These are phyloP conservation scores for Tragopan temminckii DNA, from an alignment of 2,797 vertebrate genomes.

Conservation along the genomic window DNA sequence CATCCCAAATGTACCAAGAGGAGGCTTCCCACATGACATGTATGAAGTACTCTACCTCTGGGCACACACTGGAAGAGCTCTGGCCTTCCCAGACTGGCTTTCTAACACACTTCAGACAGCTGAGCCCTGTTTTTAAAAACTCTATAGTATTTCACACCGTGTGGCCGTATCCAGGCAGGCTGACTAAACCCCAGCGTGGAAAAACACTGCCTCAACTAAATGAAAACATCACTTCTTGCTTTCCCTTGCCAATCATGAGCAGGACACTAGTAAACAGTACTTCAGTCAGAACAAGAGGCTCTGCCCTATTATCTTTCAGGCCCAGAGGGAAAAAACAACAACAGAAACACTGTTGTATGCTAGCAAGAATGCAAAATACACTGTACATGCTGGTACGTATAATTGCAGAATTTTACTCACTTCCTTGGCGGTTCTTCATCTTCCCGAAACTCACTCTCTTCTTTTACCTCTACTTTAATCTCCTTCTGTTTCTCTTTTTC, in stretches of 20 bases:
- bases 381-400: background rate
- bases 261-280: background rate
- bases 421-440: conserved; percentile 93
- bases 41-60: background rate
- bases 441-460: conserved; percentile 89
- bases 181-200: background rate
- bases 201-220: background rate
- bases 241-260: background rate
- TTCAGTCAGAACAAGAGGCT: background rate
- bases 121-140: background rate
- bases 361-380: background rate
- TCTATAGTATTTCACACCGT: background rate
- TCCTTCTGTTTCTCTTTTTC: conserved; percentile 90
- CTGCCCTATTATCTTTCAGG: background rate
- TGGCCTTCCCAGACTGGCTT: background rate
- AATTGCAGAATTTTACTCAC: conserved; percentile 81
- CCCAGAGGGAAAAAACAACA: background rate
- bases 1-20: background rate
- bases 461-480: conserved; percentile 89
- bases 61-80: background rate
- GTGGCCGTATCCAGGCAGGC: background rate
- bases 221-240: background rate
- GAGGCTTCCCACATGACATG: accelerated
- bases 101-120: background rate
- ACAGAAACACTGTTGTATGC: background rate